Base-by-base conservation (phyloP, 2,797 vertebrate species). In the Alfaro cultratus region DNA sequence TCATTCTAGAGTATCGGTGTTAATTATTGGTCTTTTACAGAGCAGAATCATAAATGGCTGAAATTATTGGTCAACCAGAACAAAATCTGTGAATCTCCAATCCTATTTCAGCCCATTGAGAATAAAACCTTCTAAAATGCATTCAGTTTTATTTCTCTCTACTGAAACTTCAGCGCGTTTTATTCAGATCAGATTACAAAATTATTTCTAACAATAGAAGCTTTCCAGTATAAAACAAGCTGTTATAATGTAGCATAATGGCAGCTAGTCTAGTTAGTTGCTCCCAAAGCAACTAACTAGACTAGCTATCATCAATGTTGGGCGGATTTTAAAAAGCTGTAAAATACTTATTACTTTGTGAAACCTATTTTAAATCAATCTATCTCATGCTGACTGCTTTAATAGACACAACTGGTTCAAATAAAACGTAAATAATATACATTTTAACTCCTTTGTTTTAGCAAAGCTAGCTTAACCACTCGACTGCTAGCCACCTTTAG, bases 401-500 rank as follows among this genome's bases (percentile, higher is more conserved):
- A 12, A 15, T 16, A 36, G 11, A 26, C 49, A 9, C 4, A n/a
- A 15, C 4, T 53, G 73, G 5, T 41, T n/a, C 3, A 57, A 57
- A 46, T 34, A 34, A n/a, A n/a, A 41, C 36, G 16, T 41, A 1
- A 34, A 62, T 46, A 18, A 2, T 1, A 16, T 2, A 3, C 31
- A 46, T 41, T 55, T 64, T n/a, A 46, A 76, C 57, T 64, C 74
- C 41, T 64, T 64, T 76, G 74, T 76, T 76, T 41, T 64, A 76
- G 74, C 57, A 49, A 77, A 85, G 87, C 90, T 91, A 72, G 84
- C 83, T 82, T 78, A 60, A 60, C 34, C 26, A 49, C 71, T 71
- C 47, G 75, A 78, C 76, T 77, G 74, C 75, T 86, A 84, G 88
- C 91, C 64, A 34, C 55, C 2, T 16, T 76, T 86, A 84, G 88